Evolutionary conservation across 2,113 vertebrate genomes (phyloP), one percentile per base, ranked within the genome.

Genomic region (Syngnathoides biaculeatus): DNA sequence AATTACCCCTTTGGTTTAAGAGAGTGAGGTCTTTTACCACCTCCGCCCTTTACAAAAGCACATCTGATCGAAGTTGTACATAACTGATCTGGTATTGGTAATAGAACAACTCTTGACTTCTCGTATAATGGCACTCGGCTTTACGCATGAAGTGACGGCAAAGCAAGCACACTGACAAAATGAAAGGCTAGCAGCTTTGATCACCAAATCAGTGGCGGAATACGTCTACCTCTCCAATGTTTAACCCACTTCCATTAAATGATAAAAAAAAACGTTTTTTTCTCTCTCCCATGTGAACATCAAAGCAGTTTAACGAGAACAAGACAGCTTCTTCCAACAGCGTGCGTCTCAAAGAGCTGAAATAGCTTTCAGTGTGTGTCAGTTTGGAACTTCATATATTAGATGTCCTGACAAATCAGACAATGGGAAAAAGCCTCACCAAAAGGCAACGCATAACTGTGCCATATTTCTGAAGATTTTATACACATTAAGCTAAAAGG

Each of bases 401-500:
- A 76, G 75, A 80, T 78, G 53, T 38, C 72, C 38, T 61, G 75
- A 73, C 80, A 79, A 80, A 76, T 61, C 11, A 48, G 64, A 81
- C 67, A 76, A 86, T 84, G 61, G 67, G 42, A 60, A 72, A 74
- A 84, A 57, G 35, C 73, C 68, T 56, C 9, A 43, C 67, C 79
- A 65, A 77, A 86, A 84, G 64, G 67, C 55, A 27, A 22, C 42
- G 62, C 55, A 45, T 22, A 45, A 43, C 68, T 42, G 42, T 77
- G 76, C 58, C 57, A 74, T 45, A 60, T 82, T 73, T 64, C 62
- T 52, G 19, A 19, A 77, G 79, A 81, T 80, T 83, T 43, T 78
- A 43, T 71, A 68, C 79, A 79, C 74, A 81, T 63, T 56, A 67
- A 89, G 84, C 78, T 82, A 86, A 90, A 86, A 87, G 74, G 82